A percentile compares a stretch with the other conserved stretches of the same genome.
Evolutionary conservation across 1,140 invertebrate species (phyloP).

Genomic region (Macrotrachela quadricornifera): DNA sequence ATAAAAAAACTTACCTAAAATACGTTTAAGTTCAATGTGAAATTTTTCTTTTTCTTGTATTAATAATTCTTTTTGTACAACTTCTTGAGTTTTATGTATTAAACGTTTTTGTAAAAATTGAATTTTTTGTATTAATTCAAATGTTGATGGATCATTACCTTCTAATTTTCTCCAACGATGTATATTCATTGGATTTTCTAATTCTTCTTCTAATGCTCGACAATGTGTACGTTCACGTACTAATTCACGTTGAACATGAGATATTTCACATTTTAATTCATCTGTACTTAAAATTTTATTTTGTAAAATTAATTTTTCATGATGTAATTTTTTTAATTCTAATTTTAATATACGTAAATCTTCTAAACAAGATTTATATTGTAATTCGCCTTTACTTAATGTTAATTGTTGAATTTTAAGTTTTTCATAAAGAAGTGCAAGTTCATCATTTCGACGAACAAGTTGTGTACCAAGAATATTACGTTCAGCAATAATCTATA

Average conservation of each 20-base stretch:
- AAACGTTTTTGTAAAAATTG: conserved; percentile 46
- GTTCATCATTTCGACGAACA: conserved; percentile 49
- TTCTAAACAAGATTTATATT: conserved; percentile 46
- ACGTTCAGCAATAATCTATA: conserved; percentile 32
- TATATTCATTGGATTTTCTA: conserved; percentile 58
- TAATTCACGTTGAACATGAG: conserved; percentile 49
- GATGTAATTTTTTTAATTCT: conserved; percentile 45
- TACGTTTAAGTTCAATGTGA: conserved; percentile 39
- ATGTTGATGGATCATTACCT: conserved; percentile 43
- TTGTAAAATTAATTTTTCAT: conserved; percentile 27
- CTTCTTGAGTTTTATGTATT: conserved; percentile 37
- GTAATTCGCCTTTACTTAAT: conserved; percentile 40
- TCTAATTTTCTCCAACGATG: conserved; percentile 52
- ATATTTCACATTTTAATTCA: conserved; percentile 42
- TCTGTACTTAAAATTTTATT: conserved; percentile 30
- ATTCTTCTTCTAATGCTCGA: conserved; percentile 50
- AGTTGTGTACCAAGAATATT: conserved; percentile 52
- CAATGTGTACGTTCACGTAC: conserved; percentile 49
- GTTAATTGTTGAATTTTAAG: conserved; percentile 46
- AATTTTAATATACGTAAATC: conserved; percentile 52
- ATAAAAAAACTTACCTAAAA: conserved; percentile 17
- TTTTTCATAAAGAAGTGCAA: conserved; percentile 46
- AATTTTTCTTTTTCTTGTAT: conserved; percentile 40
- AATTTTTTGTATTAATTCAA: conserved; percentile 44
- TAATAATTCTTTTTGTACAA: conserved; percentile 39